A percentile compares a stretch with the other conserved stretches of the same genome.
Conservation (phyloP, 2,888 invertebrate species). For the Nasonia oneida region DNA sequence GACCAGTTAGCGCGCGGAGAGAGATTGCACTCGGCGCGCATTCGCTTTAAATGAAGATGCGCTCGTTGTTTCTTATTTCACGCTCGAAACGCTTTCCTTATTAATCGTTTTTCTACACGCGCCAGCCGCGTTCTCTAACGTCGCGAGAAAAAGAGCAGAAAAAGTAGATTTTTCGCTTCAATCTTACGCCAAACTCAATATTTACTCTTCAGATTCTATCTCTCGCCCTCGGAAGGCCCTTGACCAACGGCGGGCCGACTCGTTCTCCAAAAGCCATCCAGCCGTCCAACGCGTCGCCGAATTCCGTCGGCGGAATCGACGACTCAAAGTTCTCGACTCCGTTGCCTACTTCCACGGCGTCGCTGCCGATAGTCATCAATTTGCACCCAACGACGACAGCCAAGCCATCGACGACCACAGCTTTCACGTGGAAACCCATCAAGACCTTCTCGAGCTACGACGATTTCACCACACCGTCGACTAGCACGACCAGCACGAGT, state of each 20-base stretch:
- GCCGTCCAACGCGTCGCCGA: constrained; percentile 66
- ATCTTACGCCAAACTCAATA: neutral
- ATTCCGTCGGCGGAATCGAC: constrained; percentile 64
- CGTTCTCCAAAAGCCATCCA: constrained; percentile 75
- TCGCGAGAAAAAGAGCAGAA: constrained; percentile 16
- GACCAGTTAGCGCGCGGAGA: neutral
- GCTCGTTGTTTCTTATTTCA: constrained; percentile 46
- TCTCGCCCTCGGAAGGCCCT: constrained; percentile 70
- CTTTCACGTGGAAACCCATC: constrained; percentile 64
- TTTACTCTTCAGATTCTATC: constrained; percentile 72
- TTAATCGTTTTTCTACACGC: constrained; percentile 46
- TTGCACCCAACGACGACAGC: constrained; percentile 69
- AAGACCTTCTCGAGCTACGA: constrained; percentile 61
- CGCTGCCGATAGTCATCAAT: constrained; percentile 72
- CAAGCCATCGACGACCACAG: constrained; percentile 59
- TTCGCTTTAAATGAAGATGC: neutral
- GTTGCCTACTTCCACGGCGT: constrained; percentile 52
- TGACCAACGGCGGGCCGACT: constrained; percentile 71
- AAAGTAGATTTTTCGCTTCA: neutral
- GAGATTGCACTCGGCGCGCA: constrained; percentile 17
- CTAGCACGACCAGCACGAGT: constrained; percentile 55
- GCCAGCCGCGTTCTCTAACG: neutral
- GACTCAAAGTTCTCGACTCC: constrained; percentile 39
- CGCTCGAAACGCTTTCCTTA: constrained; percentile 46
- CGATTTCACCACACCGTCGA: constrained; percentile 57